Conservation (phyloP, 2,113 vertebrate species). For the Sebastes schlegelii region DNA sequence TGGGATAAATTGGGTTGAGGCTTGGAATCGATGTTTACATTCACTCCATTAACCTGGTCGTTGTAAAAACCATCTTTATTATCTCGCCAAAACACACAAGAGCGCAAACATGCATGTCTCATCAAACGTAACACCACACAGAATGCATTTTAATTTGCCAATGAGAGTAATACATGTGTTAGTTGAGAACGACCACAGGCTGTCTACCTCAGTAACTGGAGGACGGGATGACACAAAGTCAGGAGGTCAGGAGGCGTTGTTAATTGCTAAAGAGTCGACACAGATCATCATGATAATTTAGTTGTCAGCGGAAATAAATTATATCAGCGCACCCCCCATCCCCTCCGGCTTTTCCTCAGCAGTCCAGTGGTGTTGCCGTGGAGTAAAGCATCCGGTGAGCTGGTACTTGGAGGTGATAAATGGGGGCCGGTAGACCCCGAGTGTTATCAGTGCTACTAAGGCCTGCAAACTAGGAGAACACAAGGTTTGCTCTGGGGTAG, state of each 20-base stretch:
- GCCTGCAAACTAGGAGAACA: conserved; percentile 54
- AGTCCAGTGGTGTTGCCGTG: background rate
- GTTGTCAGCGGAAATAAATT: background rate
- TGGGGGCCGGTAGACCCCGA: conserved; percentile 28
- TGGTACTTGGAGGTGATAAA: conserved; percentile 58
- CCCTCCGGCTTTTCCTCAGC: background rate
- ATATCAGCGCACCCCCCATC: background rate
- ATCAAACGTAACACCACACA: background rate
- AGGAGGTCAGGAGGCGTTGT: background rate
- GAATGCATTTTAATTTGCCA: background rate
- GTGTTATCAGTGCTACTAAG: conserved; percentile 58
- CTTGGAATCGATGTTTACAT: background rate
- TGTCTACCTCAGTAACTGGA: background rate
- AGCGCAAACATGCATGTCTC: background rate
- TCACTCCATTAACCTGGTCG: background rate
- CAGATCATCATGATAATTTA: background rate
- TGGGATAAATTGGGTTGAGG: background rate
- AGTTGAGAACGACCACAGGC: background rate
- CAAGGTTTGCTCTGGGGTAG: conserved; percentile 36
- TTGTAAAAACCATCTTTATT: background rate
- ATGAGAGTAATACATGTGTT: background rate
- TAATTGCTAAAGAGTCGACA: background rate
- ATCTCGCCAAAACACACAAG: background rate
- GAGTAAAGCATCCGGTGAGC: background rate
- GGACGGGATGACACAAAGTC: no score